Evolutionary conservation across 2,113 vertebrate genomes (phyloP), one percentile per base, ranked within the genome.

Genomic region (Sorex fumeus): DNA sequence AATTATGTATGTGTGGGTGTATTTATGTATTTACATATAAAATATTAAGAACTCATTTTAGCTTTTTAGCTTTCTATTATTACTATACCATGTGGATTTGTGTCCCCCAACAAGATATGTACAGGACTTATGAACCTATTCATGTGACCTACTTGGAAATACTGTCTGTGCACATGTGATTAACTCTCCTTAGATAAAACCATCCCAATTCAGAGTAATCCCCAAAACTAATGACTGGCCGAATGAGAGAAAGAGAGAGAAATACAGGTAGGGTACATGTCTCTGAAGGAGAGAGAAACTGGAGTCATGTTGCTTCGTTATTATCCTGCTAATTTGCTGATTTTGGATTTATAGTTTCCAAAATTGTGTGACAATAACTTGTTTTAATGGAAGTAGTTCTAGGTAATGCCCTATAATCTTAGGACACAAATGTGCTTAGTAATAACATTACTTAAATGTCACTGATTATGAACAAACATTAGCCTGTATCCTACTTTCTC

Each of bases 381-480:
- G n/a, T 66, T 66, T 87, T 70, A 70, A 84, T 67, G 23, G 25
- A 66, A 32, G 25, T 75, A 47, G 7, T 80, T 47, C 66, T 57
- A 84, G 27, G 3, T 40, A 16, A 78, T 74, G 60, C 78, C 25
- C 21, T 16, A 36, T 3, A 32, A 13, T 21, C 53, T 30, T 90
- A 53, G 57, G 66, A 40, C 76, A 32, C 19, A 6, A 87, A 30
- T 6, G 18, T 8, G 40, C 21, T 74, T n/a, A 75, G 8, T 77
- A 81, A 67, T 23, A 71, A 40, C 6, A 40, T 60, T 25, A 34
- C 16, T 28, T 30, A 87, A 19, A 79, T 36, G 30, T 75, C 57
- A 76, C 10, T 94, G 60, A 60, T 32, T 84, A 34, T 50, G 18
- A 87, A 77, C 80, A 93, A 87, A 57, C 21, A 75, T 84, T 30